Percentiles rank a stretch among this genome's conserved stretches.
phyloP scores from a whole-genome alignment of 2,797 vertebrate genomes.

The Enteromius anoplus region DNA sequence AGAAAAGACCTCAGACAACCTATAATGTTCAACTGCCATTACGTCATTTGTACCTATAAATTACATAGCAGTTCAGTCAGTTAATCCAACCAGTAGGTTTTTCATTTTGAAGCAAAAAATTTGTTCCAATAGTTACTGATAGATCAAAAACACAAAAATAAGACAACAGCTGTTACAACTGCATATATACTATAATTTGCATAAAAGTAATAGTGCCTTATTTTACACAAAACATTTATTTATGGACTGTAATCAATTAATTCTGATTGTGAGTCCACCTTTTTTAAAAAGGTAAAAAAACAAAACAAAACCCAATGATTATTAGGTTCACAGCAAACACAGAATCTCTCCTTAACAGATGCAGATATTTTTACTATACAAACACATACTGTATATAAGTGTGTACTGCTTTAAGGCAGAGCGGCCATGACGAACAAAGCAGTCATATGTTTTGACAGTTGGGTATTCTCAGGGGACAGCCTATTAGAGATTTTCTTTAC shows the following conservation, averaged over 20 bases:
- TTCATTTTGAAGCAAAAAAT: neutral
- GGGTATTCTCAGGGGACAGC: neutral
- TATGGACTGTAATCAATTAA: neutral
- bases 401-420: neutral
- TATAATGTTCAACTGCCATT: neutral
- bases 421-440: neutral
- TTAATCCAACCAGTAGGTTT: neutral
- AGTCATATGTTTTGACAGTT: slow-evolving; percentile 11
- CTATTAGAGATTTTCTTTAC: neutral
- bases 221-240: neutral
- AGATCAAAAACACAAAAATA: neutral
- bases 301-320: neutral
- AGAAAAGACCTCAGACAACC: slow-evolving; percentile 3
- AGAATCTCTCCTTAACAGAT: neutral
- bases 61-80: neutral
- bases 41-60: neutral
- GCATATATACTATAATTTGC: neutral
- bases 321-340: neutral
- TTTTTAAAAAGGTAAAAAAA: neutral
- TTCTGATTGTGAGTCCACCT: neutral
- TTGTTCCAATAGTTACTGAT: neutral
- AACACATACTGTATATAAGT: neutral
- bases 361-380: neutral
- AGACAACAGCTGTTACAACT: neutral
- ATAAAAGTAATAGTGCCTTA: neutral